A percentile compares a stretch with the other conserved stretches of the same genome.
Evolutionary conservation across 2,113 vertebrate species (phyloP).

Genomic region (Salvelinus alpinus): DNA sequence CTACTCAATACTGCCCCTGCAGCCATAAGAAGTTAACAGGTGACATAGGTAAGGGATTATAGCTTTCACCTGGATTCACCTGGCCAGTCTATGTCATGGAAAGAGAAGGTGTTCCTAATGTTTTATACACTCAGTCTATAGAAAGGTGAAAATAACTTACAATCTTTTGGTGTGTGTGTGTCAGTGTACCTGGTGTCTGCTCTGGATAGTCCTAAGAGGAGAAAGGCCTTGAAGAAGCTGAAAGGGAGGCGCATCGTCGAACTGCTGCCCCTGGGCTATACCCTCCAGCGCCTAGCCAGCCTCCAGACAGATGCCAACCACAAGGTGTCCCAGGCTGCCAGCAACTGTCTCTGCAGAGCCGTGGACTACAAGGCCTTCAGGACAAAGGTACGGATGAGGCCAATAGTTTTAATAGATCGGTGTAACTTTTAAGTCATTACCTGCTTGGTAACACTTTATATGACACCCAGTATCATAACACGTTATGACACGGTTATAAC

Average conservation of each 20-base stretch:
- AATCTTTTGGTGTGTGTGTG: not conserved
- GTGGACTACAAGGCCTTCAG: slow-evolving; percentile 74
- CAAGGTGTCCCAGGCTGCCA: slow-evolving; percentile 78
- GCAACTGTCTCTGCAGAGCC: slow-evolving; percentile 69
- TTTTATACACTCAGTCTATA: no score
- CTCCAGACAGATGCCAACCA: slow-evolving; percentile 85
- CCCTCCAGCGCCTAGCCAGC: slow-evolving; percentile 77
- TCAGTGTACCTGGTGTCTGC: slow-evolving; percentile 80
- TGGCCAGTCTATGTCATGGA: no score
- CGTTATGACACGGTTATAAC: no score
- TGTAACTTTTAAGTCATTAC: not conserved
- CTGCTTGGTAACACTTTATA: no score
- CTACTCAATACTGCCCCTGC: no score
- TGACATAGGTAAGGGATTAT: no score
- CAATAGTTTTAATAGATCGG: not conserved
- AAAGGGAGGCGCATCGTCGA: slow-evolving; percentile 75
- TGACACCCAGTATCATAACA: no score
- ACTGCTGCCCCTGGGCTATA: slow-evolving; percentile 83
- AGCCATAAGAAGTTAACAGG: no score
- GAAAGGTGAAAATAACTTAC: no score
- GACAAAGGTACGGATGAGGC: slow-evolving; percentile 74
- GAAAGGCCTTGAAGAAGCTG: slow-evolving; percentile 78
- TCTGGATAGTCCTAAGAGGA: slow-evolving; percentile 74
- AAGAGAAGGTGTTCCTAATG: no score
- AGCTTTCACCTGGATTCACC: no score